phyloP scores from a whole-genome alignment of 2,888 invertebrate species.

The Aricia artaxerxes region DNA sequence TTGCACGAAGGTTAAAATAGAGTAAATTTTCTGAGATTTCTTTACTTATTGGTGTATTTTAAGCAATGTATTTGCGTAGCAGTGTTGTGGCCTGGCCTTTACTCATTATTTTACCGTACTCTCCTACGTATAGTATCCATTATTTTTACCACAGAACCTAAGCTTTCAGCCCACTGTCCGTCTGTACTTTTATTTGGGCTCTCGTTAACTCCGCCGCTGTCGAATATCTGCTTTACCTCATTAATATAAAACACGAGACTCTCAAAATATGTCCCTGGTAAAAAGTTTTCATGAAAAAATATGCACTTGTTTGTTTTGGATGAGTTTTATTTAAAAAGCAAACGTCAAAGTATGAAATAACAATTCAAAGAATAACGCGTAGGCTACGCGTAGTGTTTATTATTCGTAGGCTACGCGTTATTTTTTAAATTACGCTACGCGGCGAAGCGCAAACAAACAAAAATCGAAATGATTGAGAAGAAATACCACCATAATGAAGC shows the following conservation, averaged over 20 bases:
- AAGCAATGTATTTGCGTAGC: no score
- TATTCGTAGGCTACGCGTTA: no score
- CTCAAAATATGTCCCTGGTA: conserved; percentile 1
- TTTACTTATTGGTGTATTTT: no score
- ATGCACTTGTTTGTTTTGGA: not conserved
- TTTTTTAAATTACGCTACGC: no score
- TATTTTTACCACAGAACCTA: not conserved
- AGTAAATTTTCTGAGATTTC: no score
- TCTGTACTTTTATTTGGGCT: conserved; percentile 56
- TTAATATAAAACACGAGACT: conserved; percentile 27
- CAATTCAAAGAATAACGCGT: no score
- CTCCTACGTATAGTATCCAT: not conserved
- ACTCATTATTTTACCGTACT: not conserved
- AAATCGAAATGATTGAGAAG: no score
- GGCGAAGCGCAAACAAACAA: no score
- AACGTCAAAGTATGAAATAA: no score
- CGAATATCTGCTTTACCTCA: conserved; percentile 42
- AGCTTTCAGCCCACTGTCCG: conserved; percentile 1
- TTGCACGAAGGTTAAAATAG: not conserved
- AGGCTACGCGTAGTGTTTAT: no score
- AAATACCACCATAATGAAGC: no score
- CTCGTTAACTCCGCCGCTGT: conserved; percentile 51
- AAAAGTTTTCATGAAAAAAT: conserved; percentile 5
- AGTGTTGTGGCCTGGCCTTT: no score
- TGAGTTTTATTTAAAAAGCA: not conserved